Evolutionary conservation across 1,140 invertebrate genomes (phyloP).

Genomic region (Paraescarpia echinospica): DNA sequence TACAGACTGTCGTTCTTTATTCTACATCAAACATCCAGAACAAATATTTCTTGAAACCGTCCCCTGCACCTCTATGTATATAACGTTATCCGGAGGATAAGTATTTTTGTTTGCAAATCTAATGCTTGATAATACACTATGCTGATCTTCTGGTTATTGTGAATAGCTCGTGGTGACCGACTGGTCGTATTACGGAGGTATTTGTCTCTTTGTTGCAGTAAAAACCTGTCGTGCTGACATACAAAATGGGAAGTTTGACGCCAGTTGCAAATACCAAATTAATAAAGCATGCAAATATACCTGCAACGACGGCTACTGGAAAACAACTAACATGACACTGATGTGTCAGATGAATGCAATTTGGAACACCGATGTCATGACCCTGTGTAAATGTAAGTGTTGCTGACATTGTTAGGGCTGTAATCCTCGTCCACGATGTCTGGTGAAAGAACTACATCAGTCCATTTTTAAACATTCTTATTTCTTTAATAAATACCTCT

Average conservation of each 20-base stretch:
- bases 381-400: not conserved
- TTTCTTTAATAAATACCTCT: no score
- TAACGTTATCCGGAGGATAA: no score
- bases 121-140: not conserved
- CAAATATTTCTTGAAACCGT: no score
- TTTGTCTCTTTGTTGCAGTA: not conserved
- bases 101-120: no score
- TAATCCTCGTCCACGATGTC: not conserved
- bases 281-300: not conserved
- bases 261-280: not conserved
- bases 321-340: not conserved
- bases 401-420: not conserved
- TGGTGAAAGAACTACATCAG: no score
- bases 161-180: not conserved
- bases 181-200: not conserved
- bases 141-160: not conserved
- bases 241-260: not conserved
- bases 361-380: not conserved
- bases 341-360: not conserved
- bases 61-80: no score
- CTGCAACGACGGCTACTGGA: not conserved
- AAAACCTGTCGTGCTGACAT: not conserved
- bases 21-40: no score
- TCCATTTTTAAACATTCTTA: not conserved
- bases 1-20: not conserved